A percentile compares a stretch with the other conserved stretches of the same genome.
Conservation (phyloP, 2,888 invertebrate species). For the Brachycybe producta region DNA sequence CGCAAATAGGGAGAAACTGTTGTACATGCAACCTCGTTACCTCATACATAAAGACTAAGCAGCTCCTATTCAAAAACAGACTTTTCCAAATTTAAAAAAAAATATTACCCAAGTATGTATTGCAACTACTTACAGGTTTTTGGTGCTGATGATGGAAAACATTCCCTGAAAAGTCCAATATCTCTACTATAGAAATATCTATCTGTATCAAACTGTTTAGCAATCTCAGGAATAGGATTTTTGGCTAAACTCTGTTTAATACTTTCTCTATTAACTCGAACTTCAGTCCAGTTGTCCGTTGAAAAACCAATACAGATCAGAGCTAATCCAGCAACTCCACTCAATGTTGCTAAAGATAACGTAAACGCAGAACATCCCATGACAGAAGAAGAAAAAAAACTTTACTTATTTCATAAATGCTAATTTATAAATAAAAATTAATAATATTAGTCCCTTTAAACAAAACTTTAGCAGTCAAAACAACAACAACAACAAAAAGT, state of each 20-base stretch:
- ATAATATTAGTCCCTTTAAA: too few relatives aligned
- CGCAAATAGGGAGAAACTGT: too few relatives aligned
- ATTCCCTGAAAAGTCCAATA: slow-evolving; percentile 83
- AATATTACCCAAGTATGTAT: too few relatives aligned
- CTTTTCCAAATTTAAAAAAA: too few relatives aligned
- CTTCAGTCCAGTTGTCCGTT: slow-evolving; percentile 92
- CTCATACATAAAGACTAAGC: too few relatives aligned
- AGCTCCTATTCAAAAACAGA: too few relatives aligned
- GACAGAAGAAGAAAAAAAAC: too few relatives aligned
- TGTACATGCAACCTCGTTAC: too few relatives aligned
- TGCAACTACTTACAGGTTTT: slow-evolving; percentile 31
- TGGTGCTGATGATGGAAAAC: slow-evolving; percentile 83
- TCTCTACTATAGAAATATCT: slow-evolving; percentile 84
- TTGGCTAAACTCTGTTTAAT: slow-evolving; percentile 43
- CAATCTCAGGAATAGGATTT: slow-evolving; percentile 27
- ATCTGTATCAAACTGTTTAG: slow-evolving; percentile 53
- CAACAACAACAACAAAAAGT: too few relatives aligned
- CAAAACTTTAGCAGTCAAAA: too few relatives aligned
- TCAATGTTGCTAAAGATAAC: slow-evolving; percentile 86
- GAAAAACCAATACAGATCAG: slow-evolving; percentile 86
- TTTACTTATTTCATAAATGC: too few relatives aligned
- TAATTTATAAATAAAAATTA: too few relatives aligned
- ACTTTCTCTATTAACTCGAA: slow-evolving; percentile 75
- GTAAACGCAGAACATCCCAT: slow-evolving; percentile 55
- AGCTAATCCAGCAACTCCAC: slow-evolving; percentile 86